phyloP scores from a whole-genome alignment of 1,140 invertebrate species.

The Rhysida immarginata region DNA sequence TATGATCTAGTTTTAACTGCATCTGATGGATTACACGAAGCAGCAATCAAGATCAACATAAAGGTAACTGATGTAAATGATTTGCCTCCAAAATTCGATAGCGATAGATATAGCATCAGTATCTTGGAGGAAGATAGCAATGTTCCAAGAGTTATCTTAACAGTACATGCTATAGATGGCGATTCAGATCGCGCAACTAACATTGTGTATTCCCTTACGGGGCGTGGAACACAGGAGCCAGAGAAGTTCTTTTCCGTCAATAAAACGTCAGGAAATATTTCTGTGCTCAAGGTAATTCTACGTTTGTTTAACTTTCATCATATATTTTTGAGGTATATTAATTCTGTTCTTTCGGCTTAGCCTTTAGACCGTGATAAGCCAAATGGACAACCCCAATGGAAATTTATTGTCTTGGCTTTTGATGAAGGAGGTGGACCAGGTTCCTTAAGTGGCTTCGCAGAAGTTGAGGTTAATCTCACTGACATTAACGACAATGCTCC shows the following conservation, averaged over 20 bases:
- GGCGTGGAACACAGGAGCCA: background rate
- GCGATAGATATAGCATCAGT: conserved; percentile 17
- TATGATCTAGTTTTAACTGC: conserved; percentile 59
- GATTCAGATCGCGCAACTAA: conserved; percentile 3
- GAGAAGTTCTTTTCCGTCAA: background rate
- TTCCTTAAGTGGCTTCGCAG: conserved; percentile 27
- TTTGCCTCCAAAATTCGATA: conserved; percentile 56
- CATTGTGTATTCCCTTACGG: conserved; percentile 1
- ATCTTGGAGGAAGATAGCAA: conserved; percentile 19
- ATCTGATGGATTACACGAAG: conserved; percentile 58
- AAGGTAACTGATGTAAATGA: conserved; percentile 60
- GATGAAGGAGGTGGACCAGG: conserved; percentile 52
- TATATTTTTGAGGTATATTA: no score
- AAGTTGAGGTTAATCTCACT: conserved; percentile 28
- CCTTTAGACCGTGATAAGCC: conserved; percentile 74
- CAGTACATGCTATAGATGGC: conserved; percentile 6
- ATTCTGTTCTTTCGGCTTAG: conserved; percentile 23
- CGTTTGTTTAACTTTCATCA: no score
- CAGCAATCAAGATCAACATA: conserved; percentile 55
- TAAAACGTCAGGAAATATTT: conserved; percentile 4
- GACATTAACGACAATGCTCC: conserved; percentile 40
- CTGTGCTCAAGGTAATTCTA: background rate
- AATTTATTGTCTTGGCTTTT: conserved; percentile 62
- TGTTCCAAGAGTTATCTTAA: background rate
- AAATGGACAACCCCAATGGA: conserved; percentile 60